phyloP scores from a whole-genome alignment of 2,888 invertebrate species.

The Oasisia sp. region DNA sequence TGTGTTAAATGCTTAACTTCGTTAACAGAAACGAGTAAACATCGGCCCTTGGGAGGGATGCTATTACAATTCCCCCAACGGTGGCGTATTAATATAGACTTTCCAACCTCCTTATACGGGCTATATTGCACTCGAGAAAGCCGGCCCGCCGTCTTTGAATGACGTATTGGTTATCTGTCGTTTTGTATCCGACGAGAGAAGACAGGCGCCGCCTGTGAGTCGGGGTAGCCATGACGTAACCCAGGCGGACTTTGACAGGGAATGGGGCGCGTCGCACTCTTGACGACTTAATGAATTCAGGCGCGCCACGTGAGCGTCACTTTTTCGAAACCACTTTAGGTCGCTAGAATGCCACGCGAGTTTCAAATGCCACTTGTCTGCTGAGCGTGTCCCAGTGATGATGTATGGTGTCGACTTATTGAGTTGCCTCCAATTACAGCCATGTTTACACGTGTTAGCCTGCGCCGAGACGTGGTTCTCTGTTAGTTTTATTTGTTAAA shows the following conservation, averaged over 20 bases:
- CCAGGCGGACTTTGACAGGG: neutral
- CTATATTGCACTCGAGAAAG: neutral
- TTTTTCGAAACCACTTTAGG: slow-evolving; percentile 5
- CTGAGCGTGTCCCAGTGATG: neutral
- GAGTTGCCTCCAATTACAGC: neutral
- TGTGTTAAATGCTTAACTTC: no score
- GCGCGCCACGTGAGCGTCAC: neutral
- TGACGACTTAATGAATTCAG: slow-evolving; percentile 17
- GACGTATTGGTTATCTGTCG: neutral
- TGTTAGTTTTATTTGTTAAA: neutral
- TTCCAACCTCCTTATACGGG: neutral
- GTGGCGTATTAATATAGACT: no score
- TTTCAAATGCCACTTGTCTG: slow-evolving; percentile 1
- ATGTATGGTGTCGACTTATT: neutral
- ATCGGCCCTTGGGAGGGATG: no score
- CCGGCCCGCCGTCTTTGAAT: neutral
- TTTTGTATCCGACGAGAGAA: neutral
- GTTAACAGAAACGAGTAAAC: no score
- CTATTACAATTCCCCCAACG: no score
- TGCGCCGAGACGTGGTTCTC: neutral
- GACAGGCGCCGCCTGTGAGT: neutral
- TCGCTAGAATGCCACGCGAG: neutral
- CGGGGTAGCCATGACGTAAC: neutral
- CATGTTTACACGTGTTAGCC: neutral
- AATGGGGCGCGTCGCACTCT: neutral